A percentile compares a stretch with the other conserved stretches of the same genome.
phyloP scores from a whole-genome alignment of 1,140 invertebrate species.

The Ceratina calcarata region DNA sequence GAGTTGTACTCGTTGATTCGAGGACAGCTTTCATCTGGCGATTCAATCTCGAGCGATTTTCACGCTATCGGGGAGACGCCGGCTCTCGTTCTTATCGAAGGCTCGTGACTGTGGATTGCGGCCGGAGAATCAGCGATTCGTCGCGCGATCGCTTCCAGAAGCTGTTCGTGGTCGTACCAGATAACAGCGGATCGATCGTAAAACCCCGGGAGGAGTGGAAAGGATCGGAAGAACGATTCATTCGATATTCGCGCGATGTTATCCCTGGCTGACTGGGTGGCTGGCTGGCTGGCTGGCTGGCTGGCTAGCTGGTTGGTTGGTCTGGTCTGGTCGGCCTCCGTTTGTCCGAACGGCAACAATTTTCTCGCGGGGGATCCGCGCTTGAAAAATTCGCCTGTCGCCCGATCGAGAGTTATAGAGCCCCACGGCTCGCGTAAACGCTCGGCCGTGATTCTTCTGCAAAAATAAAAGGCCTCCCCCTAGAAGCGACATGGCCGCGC shows the following conservation, averaged over 20 bases:
- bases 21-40: neutral
- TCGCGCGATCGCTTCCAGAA: neutral
- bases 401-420: slow-evolving; percentile 26
- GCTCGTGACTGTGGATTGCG: neutral
- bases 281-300: neutral
- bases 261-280: neutral
- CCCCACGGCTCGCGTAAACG: neutral
- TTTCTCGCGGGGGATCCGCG: neutral
- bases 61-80: neutral
- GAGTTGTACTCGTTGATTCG: neutral
- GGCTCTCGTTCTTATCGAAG: neutral
- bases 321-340: neutral
- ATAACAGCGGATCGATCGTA: neutral
- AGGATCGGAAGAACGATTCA: neutral
- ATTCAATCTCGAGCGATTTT: slow-evolving; percentile 17
- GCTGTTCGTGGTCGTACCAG: neutral
- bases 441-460: neutral
- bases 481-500: slow-evolving; percentile 2
- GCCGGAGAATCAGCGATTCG: neutral
- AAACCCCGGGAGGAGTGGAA: neutral
- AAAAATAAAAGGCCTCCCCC: slow-evolving; percentile 8
- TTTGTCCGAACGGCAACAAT: slow-evolving; percentile 4
- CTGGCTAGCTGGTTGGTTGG: too few species aligned
- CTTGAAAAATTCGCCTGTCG: slow-evolving; percentile 2
- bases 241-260: slow-evolving; percentile 16